These are phyloP conservation scores for Molanna angustata DNA, from an alignment of 2,888 invertebrate species.

Conservation along the genomic window DNA sequence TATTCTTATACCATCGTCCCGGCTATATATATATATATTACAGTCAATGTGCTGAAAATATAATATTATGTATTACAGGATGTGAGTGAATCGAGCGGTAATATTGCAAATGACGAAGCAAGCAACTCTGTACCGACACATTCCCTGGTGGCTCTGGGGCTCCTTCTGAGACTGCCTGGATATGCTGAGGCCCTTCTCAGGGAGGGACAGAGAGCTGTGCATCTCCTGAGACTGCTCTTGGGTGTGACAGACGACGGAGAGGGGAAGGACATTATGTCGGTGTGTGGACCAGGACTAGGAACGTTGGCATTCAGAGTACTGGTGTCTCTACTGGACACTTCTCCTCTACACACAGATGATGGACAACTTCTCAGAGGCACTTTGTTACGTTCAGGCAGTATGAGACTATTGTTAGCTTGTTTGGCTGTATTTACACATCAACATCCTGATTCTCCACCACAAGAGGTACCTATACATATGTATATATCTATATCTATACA, in stretches of 20 bases:
- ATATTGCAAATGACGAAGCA: slow-evolving; percentile 41
- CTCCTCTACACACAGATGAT: slow-evolving; percentile 72
- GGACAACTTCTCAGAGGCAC: slow-evolving; percentile 72
- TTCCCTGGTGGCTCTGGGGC: slow-evolving; percentile 85
- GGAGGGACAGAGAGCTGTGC: slow-evolving; percentile 82
- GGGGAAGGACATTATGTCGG: slow-evolving; percentile 51
- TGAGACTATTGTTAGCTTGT: slow-evolving; percentile 82
- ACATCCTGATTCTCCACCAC: slow-evolving; percentile 53
- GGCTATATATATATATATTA: not conserved
- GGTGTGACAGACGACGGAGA: slow-evolving; percentile 92
- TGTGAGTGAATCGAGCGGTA: slow-evolving; percentile 49
- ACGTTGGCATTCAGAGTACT: slow-evolving; percentile 77
- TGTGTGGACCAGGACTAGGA: slow-evolving; percentile 42
- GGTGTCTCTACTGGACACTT: slow-evolving; percentile 72
- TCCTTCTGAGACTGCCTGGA: slow-evolving; percentile 84
- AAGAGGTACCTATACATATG: slow-evolving; percentile 32
- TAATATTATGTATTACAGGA: slow-evolving; percentile 44
- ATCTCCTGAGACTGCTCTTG: slow-evolving; percentile 79
- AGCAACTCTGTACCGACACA: slow-evolving; percentile 77
- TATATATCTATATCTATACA: not conserved
- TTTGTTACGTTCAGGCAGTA: slow-evolving; percentile 80
- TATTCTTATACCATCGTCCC: too few species aligned
- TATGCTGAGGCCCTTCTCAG: slow-evolving; percentile 86
- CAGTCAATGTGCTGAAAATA: not conserved
- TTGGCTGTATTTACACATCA: slow-evolving; percentile 88